phyloP scores from a whole-genome alignment of 2,113 vertebrate species.

The Rallus limicola region DNA sequence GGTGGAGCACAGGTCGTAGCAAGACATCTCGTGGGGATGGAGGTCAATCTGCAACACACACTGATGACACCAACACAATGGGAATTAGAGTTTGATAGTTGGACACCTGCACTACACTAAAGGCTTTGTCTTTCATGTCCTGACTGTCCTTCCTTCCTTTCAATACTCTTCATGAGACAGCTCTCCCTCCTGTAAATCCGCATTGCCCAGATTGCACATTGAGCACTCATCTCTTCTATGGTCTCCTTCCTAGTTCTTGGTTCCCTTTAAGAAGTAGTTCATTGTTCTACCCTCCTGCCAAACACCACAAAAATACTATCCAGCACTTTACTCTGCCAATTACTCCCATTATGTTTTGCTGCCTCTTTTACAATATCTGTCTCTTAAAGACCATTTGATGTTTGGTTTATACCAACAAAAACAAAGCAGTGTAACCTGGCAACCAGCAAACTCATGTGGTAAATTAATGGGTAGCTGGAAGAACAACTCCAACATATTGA shows the following conservation, averaged over 20 bases:
- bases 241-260: background rate
- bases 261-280: background rate
- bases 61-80: background rate
- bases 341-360: background rate
- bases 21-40: background rate
- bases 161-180: background rate
- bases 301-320: background rate
- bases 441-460: background rate
- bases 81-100: background rate
- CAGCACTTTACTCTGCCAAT: background rate
- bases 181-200: background rate
- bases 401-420: background rate
- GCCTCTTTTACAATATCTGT: background rate
- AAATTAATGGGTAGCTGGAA: background rate
- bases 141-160: background rate
- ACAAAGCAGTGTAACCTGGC: background rate
- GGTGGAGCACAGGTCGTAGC: background rate
- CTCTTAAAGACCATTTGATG: background rate
- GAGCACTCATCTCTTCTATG: background rate
- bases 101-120: background rate
- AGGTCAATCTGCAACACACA: background rate
- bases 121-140: background rate
- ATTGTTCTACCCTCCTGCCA: background rate
- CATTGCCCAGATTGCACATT: background rate
- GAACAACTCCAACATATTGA: background rate